These are phyloP conservation scores for Palythoa heliodiscus DNA, from an alignment of 92 coral and sea anemone genomes.

Conservation along the genomic window DNA sequence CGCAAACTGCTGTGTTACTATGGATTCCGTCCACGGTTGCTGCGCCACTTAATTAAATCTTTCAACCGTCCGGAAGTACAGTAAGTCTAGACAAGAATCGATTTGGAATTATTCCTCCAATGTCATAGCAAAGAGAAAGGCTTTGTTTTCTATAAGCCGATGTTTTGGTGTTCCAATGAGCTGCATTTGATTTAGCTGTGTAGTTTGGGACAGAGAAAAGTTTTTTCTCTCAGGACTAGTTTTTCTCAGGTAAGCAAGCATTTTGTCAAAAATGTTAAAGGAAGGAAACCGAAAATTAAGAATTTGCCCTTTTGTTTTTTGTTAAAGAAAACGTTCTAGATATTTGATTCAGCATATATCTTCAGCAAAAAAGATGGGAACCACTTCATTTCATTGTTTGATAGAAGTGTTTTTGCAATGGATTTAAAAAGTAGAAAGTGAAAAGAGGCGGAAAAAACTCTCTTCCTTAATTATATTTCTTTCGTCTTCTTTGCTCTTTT, in stretches of 20 bases:
- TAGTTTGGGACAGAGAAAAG: neutral
- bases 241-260: neutral
- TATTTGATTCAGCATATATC: neutral
- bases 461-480: neutral
- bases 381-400: neutral
- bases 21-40: neutral
- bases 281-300: neutral
- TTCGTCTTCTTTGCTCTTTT: neutral
- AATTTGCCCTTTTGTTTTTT: neutral
- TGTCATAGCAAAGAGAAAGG: neutral
- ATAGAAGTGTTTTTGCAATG: neutral
- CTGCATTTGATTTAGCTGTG: neutral
- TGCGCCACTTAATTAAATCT: slow-evolving; percentile 18
- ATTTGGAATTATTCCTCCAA: slow-evolving; percentile 4
- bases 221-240: neutral
- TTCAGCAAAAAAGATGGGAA: neutral
- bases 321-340: neutral
- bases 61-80: slow-evolving; percentile 10
- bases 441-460: neutral
- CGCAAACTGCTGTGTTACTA: neutral
- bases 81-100: slow-evolving; percentile 30
- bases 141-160: neutral
- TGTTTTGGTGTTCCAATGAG: neutral
- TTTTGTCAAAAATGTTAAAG: neutral
- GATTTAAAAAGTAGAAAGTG: too few relatives aligned